Conservation (phyloP, 92 coral and sea anemone species). For the Phenganax subtilis region DNA sequence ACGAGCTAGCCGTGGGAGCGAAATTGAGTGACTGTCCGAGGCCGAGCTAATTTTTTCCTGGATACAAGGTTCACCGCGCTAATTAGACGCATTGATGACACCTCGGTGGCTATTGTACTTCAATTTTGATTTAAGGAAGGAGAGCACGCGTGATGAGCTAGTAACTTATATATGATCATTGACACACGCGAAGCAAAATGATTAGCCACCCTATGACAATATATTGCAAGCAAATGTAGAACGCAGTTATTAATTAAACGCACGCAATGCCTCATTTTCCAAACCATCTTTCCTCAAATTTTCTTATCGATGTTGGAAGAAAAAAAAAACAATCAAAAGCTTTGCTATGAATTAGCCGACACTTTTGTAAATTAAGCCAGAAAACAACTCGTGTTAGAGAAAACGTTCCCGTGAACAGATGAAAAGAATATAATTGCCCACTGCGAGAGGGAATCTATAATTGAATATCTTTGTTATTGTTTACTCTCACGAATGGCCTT, state of each 20-base stretch:
- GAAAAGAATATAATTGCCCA: slow-evolving; percentile 9
- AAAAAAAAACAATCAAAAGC: background rate
- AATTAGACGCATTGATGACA: too few species aligned
- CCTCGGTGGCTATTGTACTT: too few species aligned
- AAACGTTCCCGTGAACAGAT: slow-evolving; percentile 10
- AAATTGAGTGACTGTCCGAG: too few species aligned
- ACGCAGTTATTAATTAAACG: slow-evolving; percentile 13
- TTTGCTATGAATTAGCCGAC: background rate
- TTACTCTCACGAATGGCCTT: slow-evolving; percentile 27
- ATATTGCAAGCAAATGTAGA: background rate
- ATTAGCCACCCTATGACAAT: background rate
- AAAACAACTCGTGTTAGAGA: background rate
- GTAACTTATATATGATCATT: background rate
- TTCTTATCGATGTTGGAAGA: background rate
- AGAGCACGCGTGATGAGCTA: background rate
- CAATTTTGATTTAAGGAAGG: background rate
- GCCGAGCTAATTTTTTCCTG: too few species aligned
- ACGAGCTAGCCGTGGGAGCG: too few species aligned
- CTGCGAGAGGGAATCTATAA: slow-evolving; percentile 7
- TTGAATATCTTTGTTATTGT: slow-evolving; percentile 24
- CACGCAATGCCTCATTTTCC: background rate
- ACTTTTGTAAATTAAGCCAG: background rate
- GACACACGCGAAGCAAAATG: background rate
- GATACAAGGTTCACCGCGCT: too few species aligned
- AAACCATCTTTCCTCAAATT: background rate